Evolutionary conservation across 2,113 vertebrate species (phyloP).

Genomic region (Pelvicachromis taeniatus): DNA sequence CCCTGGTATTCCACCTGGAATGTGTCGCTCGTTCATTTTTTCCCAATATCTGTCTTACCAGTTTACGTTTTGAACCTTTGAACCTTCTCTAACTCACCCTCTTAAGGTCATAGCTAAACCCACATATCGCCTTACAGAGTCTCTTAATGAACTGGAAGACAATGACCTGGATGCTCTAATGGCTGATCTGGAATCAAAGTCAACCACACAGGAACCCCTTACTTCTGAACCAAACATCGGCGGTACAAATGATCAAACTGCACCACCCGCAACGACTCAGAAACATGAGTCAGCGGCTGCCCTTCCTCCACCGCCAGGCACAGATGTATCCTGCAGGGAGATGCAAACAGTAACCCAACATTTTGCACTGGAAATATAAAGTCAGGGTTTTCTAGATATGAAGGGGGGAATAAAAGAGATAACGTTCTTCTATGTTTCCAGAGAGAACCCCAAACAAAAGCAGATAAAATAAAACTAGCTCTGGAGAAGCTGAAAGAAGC

Average conservation of each 20-base stretch:
- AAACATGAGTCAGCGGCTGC: not conserved
- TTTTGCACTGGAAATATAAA: not conserved
- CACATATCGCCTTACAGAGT: slow-evolving; percentile 66
- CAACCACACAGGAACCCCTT: not conserved
- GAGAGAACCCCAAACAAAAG: slow-evolving; percentile 82
- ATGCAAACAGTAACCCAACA: not conserved
- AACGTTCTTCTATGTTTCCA: slow-evolving; percentile 20
- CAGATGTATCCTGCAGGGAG: not conserved
- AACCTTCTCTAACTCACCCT: not conserved
- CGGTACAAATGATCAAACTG: not conserved
- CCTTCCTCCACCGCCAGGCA: not conserved
- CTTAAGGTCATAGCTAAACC: not conserved
- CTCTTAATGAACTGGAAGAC: slow-evolving; percentile 84
- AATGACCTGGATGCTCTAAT: slow-evolving; percentile 88
- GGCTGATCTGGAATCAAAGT: slow-evolving; percentile 80
- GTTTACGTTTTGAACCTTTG: not conserved
- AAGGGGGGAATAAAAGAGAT: not conserved
- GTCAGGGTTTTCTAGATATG: not conserved
- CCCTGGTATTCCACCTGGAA: not conserved
- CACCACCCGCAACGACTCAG: not conserved
- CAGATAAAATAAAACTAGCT: slow-evolving; percentile 87
- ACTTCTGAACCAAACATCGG: not conserved
- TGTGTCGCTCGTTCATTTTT: not conserved
- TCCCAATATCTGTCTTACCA: not conserved
- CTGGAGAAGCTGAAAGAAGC: slow-evolving; percentile 90